A percentile compares a stretch with the other conserved stretches of the same genome.
Conservation (phyloP, 2,113 vertebrate species). For the Todiramphus chloris region DNA sequence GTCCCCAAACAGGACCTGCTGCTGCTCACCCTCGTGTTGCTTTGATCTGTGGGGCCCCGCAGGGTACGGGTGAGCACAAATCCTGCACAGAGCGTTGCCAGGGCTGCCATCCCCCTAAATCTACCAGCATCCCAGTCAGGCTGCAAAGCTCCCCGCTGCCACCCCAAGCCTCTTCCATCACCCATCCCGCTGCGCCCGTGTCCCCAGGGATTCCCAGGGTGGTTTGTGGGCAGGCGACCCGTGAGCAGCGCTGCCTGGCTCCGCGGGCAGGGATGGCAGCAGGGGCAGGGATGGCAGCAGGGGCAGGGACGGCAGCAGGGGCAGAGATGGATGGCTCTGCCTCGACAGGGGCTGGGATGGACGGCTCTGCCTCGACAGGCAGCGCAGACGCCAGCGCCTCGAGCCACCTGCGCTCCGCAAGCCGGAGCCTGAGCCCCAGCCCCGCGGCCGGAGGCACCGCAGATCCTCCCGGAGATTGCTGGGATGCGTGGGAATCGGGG, state of each 20-base stretch:
- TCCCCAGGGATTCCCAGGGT: neutral
- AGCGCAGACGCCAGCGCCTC: neutral
- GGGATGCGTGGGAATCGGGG: neutral
- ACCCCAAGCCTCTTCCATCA: neutral
- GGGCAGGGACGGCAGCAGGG: neutral
- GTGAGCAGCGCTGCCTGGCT: neutral
- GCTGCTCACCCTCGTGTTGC: neutral
- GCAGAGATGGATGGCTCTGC: neutral
- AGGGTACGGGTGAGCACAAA: neutral
- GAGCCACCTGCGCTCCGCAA: neutral
- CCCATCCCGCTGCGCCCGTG: rapidly evolving
- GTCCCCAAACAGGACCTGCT: neutral
- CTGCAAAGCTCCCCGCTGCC: neutral
- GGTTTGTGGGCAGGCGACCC: neutral
- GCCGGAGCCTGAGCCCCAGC: slow-evolving; percentile 24
- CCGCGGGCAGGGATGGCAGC: neutral
- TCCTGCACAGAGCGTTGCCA: neutral
- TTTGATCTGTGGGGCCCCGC: neutral
- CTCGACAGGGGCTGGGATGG: neutral
- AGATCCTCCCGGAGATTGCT: neutral
- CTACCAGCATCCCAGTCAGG: neutral
- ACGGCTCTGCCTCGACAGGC: slow-evolving; percentile 36
- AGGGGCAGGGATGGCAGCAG: neutral
- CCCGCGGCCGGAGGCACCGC: neutral
- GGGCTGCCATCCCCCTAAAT: neutral